phyloP scores from a whole-genome alignment of 2,888 invertebrate genomes.

The Agrotis ipsilon region DNA sequence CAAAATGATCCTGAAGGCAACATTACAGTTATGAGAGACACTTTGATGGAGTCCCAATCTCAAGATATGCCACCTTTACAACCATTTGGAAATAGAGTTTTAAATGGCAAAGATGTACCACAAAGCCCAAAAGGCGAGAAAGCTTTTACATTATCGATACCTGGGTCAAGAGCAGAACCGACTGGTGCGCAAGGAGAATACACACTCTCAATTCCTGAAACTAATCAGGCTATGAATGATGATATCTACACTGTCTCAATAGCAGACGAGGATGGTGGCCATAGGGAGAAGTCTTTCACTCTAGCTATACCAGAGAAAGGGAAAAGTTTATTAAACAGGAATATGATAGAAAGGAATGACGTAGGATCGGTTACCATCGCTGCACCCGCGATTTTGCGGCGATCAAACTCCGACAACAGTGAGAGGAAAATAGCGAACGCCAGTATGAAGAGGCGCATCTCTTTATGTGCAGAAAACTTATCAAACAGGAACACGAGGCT shows the following conservation, averaged over 20 bases:
- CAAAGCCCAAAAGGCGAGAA: conserved; percentile 82
- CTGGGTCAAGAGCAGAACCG: conserved; percentile 88
- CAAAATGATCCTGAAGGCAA: conserved; percentile 92
- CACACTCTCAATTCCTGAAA: conserved; percentile 89
- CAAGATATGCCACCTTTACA: conserved; percentile 87
- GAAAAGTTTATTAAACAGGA: conserved; percentile 85
- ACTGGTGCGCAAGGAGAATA: conserved; percentile 89
- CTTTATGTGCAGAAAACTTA: conserved; percentile 84
- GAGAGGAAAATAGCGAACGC: conserved; percentile 82
- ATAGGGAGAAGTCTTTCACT: conserved; percentile 85
- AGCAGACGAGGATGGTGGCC: conserved; percentile 86
- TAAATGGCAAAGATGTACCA: conserved; percentile 83
- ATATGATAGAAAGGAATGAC: conserved; percentile 81
- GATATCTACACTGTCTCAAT: conserved; percentile 90
- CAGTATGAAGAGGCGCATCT: conserved; percentile 85
- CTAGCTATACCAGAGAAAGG: conserved; percentile 88
- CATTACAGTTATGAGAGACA: conserved; percentile 92
- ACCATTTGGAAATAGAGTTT: conserved; percentile 79
- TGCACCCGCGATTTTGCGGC: conserved; percentile 87
- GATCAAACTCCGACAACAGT: conserved; percentile 88
- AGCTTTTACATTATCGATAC: conserved; percentile 84
- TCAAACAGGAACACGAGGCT: conserved; percentile 75
- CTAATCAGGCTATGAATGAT: conserved; percentile 89
- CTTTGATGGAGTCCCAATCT: conserved; percentile 75
- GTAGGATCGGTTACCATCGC: conserved; percentile 77